These are phyloP conservation scores for Harlomillsia oculata DNA, from an alignment of 1,140 invertebrate genomes.

Conservation along the genomic window DNA sequence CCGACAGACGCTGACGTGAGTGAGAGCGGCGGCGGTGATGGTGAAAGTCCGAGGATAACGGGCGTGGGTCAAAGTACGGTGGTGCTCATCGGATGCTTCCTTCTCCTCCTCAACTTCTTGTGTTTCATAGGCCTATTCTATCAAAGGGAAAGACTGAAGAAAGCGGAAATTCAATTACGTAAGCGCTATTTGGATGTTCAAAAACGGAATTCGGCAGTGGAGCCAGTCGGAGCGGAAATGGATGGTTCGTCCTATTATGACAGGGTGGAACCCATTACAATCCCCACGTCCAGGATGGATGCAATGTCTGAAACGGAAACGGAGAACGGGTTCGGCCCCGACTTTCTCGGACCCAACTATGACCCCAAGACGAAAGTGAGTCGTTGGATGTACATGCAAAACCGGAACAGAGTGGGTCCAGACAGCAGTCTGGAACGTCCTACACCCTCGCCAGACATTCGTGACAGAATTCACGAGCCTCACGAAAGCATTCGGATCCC, in stretches of 20 bases:
- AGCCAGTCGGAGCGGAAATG: conserved; percentile 2
- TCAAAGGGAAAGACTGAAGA: conserved; percentile 29
- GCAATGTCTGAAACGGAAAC: conserved; percentile 35
- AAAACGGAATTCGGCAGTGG: not conserved
- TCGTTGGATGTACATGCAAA: conserved; percentile 33
- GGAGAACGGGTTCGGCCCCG: conserved; percentile 34
- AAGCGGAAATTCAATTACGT: conserved; percentile 26
- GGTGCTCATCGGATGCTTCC: conserved; percentile 28
- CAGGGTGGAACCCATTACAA: not conserved
- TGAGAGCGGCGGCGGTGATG: too few relatives aligned
- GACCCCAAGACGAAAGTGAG: conserved; percentile 34
- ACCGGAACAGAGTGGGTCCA: not conserved
- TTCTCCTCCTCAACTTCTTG: conserved; percentile 27
- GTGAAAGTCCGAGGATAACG: conserved; percentile 12
- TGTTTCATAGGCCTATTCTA: conserved; percentile 35
- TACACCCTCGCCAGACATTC: conserved; percentile 2
- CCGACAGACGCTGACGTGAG: not conserved
- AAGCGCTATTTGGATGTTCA: conserved; percentile 19
- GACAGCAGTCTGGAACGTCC: not conserved
- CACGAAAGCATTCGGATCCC: not conserved
- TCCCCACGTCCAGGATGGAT: conserved; percentile 1
- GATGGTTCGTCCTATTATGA: not conserved
- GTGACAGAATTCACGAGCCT: not conserved
- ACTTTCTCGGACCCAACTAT: conserved; percentile 33
- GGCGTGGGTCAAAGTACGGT: conserved; percentile 25